A percentile compares a stretch with the other conserved stretches of the same genome.
Evolutionary conservation across 2,888 invertebrate genomes (phyloP).

Genomic region (Miltochrista miniata): DNA sequence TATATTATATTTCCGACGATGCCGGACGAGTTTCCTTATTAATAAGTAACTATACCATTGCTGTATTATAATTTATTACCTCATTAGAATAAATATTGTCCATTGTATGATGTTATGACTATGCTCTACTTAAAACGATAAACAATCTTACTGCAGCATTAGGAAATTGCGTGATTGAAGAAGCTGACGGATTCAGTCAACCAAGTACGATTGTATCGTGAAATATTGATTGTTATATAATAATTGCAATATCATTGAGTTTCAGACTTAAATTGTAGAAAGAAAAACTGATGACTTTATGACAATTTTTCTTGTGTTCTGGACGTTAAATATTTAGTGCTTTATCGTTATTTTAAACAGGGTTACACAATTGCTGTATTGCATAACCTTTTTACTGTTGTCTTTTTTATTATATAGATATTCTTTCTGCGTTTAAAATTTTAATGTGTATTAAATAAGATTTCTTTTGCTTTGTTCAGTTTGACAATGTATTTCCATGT

Average conservation of each 20-base stretch:
- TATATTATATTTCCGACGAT: not conserved
- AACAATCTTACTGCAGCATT: not conserved
- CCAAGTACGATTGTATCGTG: constrained; percentile 2
- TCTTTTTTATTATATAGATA: too few relatives aligned
- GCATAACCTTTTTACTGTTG: too few relatives aligned
- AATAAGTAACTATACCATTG: not conserved
- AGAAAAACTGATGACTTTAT: not conserved
- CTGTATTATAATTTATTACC: not conserved
- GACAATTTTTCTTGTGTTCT: not conserved
- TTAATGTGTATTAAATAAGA: too few relatives aligned
- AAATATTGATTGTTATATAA: constrained; percentile 27
- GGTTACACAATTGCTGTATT: not conserved
- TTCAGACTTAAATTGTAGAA: not conserved
- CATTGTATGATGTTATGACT: not conserved
- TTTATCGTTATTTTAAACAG: not conserved
- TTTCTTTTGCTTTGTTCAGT: not conserved
- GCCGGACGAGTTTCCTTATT: not conserved
- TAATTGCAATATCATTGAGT: constrained; percentile 7
- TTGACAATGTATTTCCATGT: not conserved
- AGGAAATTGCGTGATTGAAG: not conserved
- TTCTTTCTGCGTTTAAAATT: too few relatives aligned
- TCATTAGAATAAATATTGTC: not conserved
- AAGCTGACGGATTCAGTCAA: constrained; percentile 1
- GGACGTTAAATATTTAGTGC: not conserved
- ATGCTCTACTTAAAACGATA: not conserved